Base-by-base conservation (phyloP, 2,888 invertebrate species). In the Lingula anatina region DNA sequence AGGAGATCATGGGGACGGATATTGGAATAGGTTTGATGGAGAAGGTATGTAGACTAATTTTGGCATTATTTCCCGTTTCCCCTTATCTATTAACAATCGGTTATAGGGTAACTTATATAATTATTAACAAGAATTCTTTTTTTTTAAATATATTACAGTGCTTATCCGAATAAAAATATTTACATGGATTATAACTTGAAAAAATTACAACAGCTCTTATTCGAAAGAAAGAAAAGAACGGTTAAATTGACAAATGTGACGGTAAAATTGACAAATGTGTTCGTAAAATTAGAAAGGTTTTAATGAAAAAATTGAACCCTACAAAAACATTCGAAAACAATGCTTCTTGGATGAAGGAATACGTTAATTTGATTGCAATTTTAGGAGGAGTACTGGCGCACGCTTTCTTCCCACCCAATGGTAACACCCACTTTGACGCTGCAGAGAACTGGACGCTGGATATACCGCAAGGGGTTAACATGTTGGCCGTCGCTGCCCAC, bases 371-470 rank as follows among this genome's bases (percentile, higher is more conserved):
- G 15, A 9, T 31, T 31, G 24, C 5, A 23, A 7, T 46, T 50
- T 2, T 56, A 72, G 71, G 67, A 45, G 66, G 70, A 2, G 65
- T 68, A 7, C 53, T 73, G 28, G 75, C 74, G 1, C 75, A 75
- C 52, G 75, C 75, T 3, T 75, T 68, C 56, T 75, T 67, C 56
- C 75, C 75, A 1, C 71, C 72, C 20, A 56, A 41, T 7, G 76
- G 76, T 0, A 68, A 71, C 57, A 68, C 71, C 1, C 76, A 76
- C 55, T 75, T 74, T 53, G 76, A 76, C 51, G 71, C 71, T 26
- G 65, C 65, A 42, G 76, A 76, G 48, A 36, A 51, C 26, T 76
- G 75, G 75, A 71, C 73, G 9, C 58, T 66, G 43, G 50, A 55
- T 27, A 54, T 52, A 5, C 50, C 64, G 5, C 51, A 57, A 4